Evolutionary conservation across 2,888 invertebrate species (phyloP).

Genomic region (Nomada hirtipes): DNA sequence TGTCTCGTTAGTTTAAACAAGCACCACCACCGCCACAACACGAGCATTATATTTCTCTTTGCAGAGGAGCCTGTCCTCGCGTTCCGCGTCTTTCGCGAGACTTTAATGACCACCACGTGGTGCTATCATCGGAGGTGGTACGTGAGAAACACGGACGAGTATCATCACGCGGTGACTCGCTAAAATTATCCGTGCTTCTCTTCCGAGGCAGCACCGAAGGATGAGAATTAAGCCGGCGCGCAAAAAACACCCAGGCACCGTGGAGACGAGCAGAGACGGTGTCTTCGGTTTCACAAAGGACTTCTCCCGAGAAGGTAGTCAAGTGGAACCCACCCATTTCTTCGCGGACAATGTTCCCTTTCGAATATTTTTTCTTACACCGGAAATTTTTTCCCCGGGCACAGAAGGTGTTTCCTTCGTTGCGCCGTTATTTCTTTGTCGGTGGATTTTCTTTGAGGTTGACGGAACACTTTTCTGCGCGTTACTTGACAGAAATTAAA

Average conservation of each 20-base stretch:
- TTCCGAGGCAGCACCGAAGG: slow-evolving; percentile 43
- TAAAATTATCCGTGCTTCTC: slow-evolving; percentile 68
- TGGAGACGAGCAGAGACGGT: slow-evolving; percentile 39
- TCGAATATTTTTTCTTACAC: slow-evolving; percentile 18
- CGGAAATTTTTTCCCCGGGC: slow-evolving; percentile 12
- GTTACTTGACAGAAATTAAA: not conserved
- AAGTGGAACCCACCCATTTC: slow-evolving; percentile 57
- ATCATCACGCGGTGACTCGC: slow-evolving; percentile 72
- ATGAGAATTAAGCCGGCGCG: slow-evolving; percentile 55
- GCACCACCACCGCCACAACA: not conserved
- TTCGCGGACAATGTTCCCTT: slow-evolving; percentile 54
- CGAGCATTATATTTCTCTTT: slow-evolving; percentile 33
- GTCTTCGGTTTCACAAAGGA: slow-evolving; percentile 59
- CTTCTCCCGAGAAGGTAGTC: slow-evolving; percentile 53
- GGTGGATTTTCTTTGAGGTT: not conserved
- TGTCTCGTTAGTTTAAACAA: slow-evolving; percentile 35
- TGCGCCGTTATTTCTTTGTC: not conserved
- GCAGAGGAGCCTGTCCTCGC: slow-evolving; percentile 50
- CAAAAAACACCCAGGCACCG: slow-evolving; percentile 57
- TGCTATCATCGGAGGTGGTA: slow-evolving; percentile 65
- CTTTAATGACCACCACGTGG: slow-evolving; percentile 68
- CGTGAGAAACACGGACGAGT: slow-evolving; percentile 68
- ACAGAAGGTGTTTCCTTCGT: not conserved
- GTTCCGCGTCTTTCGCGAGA: slow-evolving; percentile 54
- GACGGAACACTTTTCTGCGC: not conserved